phyloP scores from a whole-genome alignment of 2,888 invertebrate species.

The Polydesmus complanatus region DNA sequence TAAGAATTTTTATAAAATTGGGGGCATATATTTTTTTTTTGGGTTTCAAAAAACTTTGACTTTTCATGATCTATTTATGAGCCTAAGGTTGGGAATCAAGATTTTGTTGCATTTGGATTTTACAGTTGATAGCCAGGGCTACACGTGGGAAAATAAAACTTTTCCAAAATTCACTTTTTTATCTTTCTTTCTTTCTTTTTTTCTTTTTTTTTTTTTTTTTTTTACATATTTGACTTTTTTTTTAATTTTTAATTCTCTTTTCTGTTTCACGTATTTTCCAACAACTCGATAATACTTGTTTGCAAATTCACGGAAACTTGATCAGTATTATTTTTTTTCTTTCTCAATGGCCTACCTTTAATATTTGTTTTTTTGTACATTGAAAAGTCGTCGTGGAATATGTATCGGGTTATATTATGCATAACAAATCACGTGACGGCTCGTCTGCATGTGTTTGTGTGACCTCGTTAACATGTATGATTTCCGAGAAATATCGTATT shows the following conservation, averaged over 20 bases:
- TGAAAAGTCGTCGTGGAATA: not conserved
- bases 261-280: too few relatives aligned
- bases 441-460: not conserved
- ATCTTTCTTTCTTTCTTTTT: too few relatives aligned
- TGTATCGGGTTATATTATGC: too few relatives aligned
- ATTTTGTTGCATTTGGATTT: not conserved
- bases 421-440: not conserved
- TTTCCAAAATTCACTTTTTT: too few relatives aligned
- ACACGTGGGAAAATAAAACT: not conserved
- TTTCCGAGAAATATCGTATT: not conserved
- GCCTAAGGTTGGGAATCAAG: too few relatives aligned
- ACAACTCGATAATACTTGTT: too few relatives aligned
- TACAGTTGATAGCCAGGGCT: too few relatives aligned
- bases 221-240: not conserved
- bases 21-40: too few relatives aligned
- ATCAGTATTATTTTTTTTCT: not conserved
- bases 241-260: not conserved
- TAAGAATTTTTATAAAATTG: too few relatives aligned
- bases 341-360: not conserved
- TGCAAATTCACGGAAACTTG: not conserved
- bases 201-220: not conserved
- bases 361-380: not conserved
- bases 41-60: too few relatives aligned
- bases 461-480: not conserved
- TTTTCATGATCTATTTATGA: too few relatives aligned